A percentile compares a stretch with the other conserved stretches of the same genome.
Evolutionary conservation across 2,888 invertebrate genomes (phyloP).

Genomic region (Chirona hameri): DNA sequence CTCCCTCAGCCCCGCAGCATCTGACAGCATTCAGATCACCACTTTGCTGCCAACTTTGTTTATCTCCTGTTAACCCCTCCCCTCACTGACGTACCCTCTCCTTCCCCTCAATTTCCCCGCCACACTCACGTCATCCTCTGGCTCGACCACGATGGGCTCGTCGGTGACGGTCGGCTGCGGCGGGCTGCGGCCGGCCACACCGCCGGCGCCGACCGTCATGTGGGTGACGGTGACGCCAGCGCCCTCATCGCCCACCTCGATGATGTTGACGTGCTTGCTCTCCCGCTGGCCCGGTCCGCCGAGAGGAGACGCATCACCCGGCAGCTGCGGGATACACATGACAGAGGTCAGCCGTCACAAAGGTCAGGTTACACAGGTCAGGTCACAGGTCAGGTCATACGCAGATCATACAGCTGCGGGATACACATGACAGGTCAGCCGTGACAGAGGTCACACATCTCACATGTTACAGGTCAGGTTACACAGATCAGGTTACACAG

Average conservation of each 20-base stretch:
- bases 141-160: neutral
- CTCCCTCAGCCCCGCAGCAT: no score
- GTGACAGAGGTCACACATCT: no score
- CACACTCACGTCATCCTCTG: constrained; percentile 1
- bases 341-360: neutral
- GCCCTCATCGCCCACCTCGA: constrained; percentile 1
- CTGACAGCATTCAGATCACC: no score
- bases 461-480: no score
- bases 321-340: constrained; percentile 71
- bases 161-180: neutral
- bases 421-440: no score
- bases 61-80: neutral
- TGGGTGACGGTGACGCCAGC: constrained; percentile 22
- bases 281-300: neutral
- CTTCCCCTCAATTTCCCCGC: neutral
- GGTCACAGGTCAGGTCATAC: neutral
- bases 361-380: neutral
- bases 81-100: neutral
- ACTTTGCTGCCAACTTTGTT: no score
- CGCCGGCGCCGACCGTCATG: neutral
- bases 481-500: no score
- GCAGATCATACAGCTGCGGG: no score
- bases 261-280: constrained; percentile 23
- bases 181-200: neutral
- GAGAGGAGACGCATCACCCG: constrained; percentile 59